A percentile compares a stretch with the other conserved stretches of the same genome.
phyloP scores from a whole-genome alignment of 2,888 invertebrate genomes.

The Nephrotoma guestfalica region DNA sequence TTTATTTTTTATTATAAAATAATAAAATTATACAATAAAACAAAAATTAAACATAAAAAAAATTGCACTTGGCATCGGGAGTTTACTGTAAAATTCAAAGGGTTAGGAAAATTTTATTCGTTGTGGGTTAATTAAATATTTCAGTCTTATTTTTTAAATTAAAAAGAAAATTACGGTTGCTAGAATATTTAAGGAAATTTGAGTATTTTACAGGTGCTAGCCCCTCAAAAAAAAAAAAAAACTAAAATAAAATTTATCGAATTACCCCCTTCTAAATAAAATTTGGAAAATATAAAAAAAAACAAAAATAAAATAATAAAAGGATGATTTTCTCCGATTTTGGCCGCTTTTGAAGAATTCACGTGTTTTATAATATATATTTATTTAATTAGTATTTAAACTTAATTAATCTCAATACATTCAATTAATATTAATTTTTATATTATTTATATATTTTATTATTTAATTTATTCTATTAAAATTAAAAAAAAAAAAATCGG shows the following conservation, averaged over 20 bases:
- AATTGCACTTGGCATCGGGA: background rate
- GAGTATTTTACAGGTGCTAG: background rate
- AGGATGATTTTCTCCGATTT: background rate
- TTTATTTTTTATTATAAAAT: background rate
- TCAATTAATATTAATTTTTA: background rate
- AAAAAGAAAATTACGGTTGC: background rate
- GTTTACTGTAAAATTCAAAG: background rate
- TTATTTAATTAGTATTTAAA: background rate
- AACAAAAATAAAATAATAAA: background rate
- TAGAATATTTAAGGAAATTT: background rate
- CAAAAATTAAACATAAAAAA: background rate
- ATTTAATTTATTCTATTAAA: background rate
- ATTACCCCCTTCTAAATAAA: background rate
- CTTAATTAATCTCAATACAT: background rate
- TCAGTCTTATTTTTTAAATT: background rate
- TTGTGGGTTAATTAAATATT: background rate
- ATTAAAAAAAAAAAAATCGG: background rate
- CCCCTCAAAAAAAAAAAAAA: background rate
- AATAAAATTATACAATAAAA: background rate
- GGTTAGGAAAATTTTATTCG: background rate
- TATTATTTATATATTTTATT: background rate
- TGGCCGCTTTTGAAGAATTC: conserved; percentile 5
- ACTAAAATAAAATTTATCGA: background rate
- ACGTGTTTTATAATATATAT: background rate
- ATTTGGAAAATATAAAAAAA: background rate